phyloP scores from a whole-genome alignment of 2,797 vertebrate genomes.

The Phrynocephalus forsythii region DNA sequence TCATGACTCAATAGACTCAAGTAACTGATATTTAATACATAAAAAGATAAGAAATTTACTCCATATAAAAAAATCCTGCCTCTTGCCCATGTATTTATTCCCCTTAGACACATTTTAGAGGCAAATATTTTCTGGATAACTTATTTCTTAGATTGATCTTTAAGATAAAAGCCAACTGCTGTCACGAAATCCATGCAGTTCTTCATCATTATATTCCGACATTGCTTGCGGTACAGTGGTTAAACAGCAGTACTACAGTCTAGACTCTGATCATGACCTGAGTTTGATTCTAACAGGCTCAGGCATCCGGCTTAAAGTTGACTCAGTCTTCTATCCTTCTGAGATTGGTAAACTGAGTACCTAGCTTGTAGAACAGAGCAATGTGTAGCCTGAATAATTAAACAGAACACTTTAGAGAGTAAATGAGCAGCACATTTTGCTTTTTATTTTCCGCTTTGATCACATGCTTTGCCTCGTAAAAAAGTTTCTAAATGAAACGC shows the following conservation, averaged over 20 bases:
- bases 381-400: neutral
- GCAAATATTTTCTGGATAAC: neutral
- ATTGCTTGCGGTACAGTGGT: too few relatives aligned
- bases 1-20: neutral
- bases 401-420: too few relatives aligned
- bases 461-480: neutral
- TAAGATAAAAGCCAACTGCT: neutral
- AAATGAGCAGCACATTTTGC: too few relatives aligned
- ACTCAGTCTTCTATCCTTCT: too few relatives aligned
- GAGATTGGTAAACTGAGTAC: too few relatives aligned
- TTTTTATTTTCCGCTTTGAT: neutral
- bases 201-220: neutral
- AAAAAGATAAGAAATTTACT: neutral
- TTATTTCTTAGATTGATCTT: neutral
- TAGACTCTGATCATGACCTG: too few relatives aligned
- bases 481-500: neutral
- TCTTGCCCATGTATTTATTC: neutral
- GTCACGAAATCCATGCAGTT: neutral
- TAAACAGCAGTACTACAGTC: too few relatives aligned
- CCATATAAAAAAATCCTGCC: neutral
- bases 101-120: neutral
- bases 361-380: neutral
- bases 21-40: fast-evolving
- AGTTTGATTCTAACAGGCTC: too few relatives aligned
- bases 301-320: too few relatives aligned